Percentiles rank a stretch among this genome's conserved stretches.
Evolutionary conservation across 1,140 invertebrate species (phyloP).

Genomic region (Ylistrum balloti): DNA sequence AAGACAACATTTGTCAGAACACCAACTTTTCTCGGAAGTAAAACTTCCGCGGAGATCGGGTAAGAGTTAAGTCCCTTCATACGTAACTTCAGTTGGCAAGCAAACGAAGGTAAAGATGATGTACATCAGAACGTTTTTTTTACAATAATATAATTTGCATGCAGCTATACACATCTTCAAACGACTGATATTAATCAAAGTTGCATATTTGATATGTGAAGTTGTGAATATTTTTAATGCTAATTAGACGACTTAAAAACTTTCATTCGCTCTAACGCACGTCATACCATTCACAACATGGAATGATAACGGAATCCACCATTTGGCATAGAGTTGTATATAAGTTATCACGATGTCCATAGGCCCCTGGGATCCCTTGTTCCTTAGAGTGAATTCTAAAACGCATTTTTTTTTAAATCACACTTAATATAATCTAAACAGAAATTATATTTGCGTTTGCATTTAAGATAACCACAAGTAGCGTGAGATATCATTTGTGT

Average conservation of each 20-base stretch:
- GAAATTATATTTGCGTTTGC: too few relatives aligned
- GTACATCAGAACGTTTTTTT: neutral
- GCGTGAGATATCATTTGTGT: too few relatives aligned
- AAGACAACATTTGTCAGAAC: too few relatives aligned
- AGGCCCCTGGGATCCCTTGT: neutral
- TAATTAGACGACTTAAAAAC: neutral
- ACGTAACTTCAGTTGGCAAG: too few relatives aligned
- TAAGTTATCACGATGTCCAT: neutral
- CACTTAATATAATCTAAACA: too few relatives aligned
- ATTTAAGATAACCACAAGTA: too few relatives aligned
- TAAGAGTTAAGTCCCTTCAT: too few relatives aligned
- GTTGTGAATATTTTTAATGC: neutral
- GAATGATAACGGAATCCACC: neutral
- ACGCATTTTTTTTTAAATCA: too few relatives aligned
- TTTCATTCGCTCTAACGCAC: neutral
- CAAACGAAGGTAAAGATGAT: neutral
- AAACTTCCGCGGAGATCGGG: too few relatives aligned
- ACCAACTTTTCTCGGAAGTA: too few relatives aligned
- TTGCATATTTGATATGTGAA: constrained; percentile 40
- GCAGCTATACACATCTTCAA: neutral
- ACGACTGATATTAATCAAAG: constrained; percentile 6
- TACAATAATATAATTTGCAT: neutral
- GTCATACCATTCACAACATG: neutral
- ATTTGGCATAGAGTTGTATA: neutral
- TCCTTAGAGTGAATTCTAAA: too few relatives aligned